Evolutionary conservation across 2,797 vertebrate species (phyloP).

Genomic region (Enteromius fasciolatus): DNA sequence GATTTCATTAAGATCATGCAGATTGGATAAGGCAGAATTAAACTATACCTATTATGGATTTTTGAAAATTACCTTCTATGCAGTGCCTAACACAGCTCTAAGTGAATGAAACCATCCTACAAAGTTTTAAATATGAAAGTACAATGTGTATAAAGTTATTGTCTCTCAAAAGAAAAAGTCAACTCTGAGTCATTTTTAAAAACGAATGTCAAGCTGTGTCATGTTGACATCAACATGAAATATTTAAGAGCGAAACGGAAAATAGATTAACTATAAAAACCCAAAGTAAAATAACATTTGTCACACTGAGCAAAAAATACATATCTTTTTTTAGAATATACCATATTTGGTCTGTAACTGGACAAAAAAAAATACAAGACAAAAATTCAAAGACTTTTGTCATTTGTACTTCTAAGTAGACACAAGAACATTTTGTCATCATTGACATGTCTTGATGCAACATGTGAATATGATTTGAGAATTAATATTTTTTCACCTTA

Average conservation of each 20-base stretch:
- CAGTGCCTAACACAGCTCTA: too few species aligned
- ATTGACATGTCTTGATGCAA: neutral
- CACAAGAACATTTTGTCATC: neutral
- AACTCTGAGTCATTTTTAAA: too few species aligned
- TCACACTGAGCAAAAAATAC: neutral
- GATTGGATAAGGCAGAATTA: neutral
- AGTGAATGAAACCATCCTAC: too few species aligned
- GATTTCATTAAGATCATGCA: slow-evolving; percentile 36
- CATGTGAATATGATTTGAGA: neutral
- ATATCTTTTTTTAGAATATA: neutral
- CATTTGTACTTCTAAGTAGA: neutral
- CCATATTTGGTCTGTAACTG: neutral
- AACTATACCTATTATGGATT: too few species aligned
- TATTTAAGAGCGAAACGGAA: slow-evolving; percentile 4
- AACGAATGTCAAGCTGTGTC: too few species aligned
- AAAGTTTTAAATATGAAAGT: too few species aligned
- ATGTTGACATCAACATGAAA: too few species aligned
- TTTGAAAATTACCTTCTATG: too few species aligned
- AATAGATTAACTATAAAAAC: neutral
- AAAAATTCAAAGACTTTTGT: neutral
- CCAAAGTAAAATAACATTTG: neutral
- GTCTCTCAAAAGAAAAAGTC: too few species aligned
- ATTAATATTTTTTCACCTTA: neutral
- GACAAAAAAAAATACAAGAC: neutral
- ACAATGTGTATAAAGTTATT: too few species aligned